Base-by-base conservation (phyloP, 2,888 invertebrate genomes). In the Ceraclea dissimilis region DNA sequence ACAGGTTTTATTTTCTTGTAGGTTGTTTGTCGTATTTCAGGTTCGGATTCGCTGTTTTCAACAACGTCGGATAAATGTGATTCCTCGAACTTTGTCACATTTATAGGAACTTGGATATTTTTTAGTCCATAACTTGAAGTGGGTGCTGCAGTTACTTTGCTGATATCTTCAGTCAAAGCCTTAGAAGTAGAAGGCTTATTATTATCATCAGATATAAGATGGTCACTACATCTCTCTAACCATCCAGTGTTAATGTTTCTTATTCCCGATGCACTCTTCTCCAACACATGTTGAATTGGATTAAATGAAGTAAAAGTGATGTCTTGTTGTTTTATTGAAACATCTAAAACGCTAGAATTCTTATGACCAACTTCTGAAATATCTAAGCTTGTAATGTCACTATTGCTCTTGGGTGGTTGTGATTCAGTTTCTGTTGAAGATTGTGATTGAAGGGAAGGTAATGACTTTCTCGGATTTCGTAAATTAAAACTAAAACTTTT, bases 401-500 rank as follows among this genome's bases (percentile, higher is more conserved):
- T 17, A 2, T 21, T 17, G 2, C 13, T 11, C n/a, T 22, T 4
- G 2, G 8, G 6, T 2, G 46, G 2, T 11, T 11, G 10, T 8
- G 43, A 21, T 19, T 13, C 43, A 19, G 17, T 8, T 20, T 46
- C 31, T 48, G 49, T 64, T 53, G 63, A 64, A 49, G 72, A 64
- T n/a, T 48, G 55, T 21, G 26, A 34, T 22, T 44, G 48, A 26
- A 31, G 60, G 2, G 61, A 60, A 19, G 79, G 77, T 4, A 81
- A 63, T 0, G 82, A 79, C 69, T 90, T 91, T 64, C 89, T 79
- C 1, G 90, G 90, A 73, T 90, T 90, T 64, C 90, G 77, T 65
- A 88, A 81, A 4, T 81, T 79, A 69, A 90, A 86, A 63, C 79
- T 84, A 19, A 81, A 76, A 49, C 81, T 79, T 56, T 81, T 77